Evolutionary conservation across 2,888 invertebrate genomes (phyloP).

Genomic region (Carcina quercana): DNA sequence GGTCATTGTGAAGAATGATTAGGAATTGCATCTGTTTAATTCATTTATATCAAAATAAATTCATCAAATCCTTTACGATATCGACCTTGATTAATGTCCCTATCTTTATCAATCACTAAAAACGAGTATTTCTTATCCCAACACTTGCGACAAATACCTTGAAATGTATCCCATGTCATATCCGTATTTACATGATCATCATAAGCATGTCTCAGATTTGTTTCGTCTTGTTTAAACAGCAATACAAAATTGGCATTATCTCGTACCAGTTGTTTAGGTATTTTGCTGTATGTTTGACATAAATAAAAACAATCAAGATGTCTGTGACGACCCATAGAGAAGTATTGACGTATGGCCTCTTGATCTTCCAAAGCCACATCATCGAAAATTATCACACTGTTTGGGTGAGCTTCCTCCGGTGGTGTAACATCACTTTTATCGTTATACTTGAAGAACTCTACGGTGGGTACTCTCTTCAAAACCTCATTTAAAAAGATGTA

Average conservation of each 20-base stretch:
- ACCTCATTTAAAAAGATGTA: background rate
- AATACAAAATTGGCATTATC: slow-evolving; percentile 21
- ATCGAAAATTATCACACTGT: slow-evolving; percentile 17
- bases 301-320: background rate
- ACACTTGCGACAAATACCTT: slow-evolving; percentile 12
- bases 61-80: slow-evolving; percentile 5
- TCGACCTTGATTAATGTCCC: slow-evolving; percentile 5
- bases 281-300: slow-evolving; percentile 27
- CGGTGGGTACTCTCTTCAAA: background rate
- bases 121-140: slow-evolving; percentile 12
- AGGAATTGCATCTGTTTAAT: background rate
- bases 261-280: slow-evolving; percentile 26
- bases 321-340: too few relatives aligned
- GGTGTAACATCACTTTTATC: background rate
- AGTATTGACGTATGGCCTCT: slow-evolving; percentile 6
- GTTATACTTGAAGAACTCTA: background rate
- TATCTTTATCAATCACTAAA: slow-evolving; percentile 20
- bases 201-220: slow-evolving; percentile 25
- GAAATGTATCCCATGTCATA: slow-evolving; percentile 19
- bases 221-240: slow-evolving; percentile 25
- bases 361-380: slow-evolving; percentile 17
- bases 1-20: background rate
- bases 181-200: slow-evolving; percentile 24
- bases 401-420: slow-evolving; percentile 13
- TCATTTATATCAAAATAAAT: slow-evolving; percentile 1